Base-by-base conservation (phyloP, 2,888 invertebrate genomes). In the Mellilla xanthometata region DNA sequence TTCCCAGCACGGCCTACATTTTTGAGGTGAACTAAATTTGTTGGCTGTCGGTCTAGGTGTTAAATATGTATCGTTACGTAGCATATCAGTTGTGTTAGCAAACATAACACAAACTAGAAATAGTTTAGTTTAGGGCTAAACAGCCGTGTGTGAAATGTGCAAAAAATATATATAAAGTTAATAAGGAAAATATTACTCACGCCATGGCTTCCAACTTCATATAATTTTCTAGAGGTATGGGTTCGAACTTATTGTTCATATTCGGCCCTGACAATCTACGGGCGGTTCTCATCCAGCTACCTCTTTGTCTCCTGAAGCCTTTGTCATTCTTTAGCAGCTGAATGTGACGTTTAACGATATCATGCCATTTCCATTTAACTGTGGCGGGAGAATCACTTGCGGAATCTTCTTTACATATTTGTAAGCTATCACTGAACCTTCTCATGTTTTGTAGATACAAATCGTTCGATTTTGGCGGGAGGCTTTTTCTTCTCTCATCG, bases 331-430 rank as follows among this genome's bases (percentile, higher is more conserved):
- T 90, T 48, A 90, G 62, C 49, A 87, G 63, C 50, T 89, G 88
- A 39, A 90, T 72, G 60, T 90, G 90, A 24, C 88, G 79, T 67
- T 90, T 90, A 1, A 90, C 90, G 49, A 90, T 81, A 58, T 89
- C 89, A 50, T 90, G 88, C 90, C 90, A 90, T 66, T 87, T 90
- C 78, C 89, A 88, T 72, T 85, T 89, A 2, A 87, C 86, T 23
- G 89, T 87, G 31, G 86, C 88, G 10, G 89, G 88, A 34, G 88
- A 88, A 68, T 90, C 90, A 61, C 90, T 89, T 31, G 88, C 90
- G 10, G 90, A 88, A 56, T 90, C 90, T 69, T 90, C 90, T 64
- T 90, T 88, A 58, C 90, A 90, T 65, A 90, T 90, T 66, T 90
- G 89, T 48, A 90, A 67, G 27, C 86, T 76, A 53, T 90, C 90